These are phyloP conservation scores for Oncorhynchus keta DNA, from an alignment of 2,113 vertebrate species.

Conservation along the genomic window DNA sequence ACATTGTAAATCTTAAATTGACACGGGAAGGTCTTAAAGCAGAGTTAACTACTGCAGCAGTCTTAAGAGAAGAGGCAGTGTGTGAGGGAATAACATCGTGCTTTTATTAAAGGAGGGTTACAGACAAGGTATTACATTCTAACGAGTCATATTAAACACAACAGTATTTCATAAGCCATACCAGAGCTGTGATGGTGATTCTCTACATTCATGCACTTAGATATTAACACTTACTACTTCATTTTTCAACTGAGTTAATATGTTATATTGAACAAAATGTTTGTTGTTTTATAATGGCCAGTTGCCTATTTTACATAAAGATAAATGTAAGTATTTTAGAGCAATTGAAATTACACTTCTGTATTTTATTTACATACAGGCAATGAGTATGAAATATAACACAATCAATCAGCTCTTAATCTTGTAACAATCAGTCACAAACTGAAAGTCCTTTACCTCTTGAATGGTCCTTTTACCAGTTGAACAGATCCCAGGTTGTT, in stretches of 20 bases:
- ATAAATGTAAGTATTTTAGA: not conserved
- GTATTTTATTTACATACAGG: not conserved
- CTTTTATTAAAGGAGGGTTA: not conserved
- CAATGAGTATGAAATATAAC: constrained; percentile 3
- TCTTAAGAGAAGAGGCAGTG: constrained; percentile 65
- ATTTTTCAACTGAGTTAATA: constrained; percentile 7
- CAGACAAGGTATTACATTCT: not conserved
- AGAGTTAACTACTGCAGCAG: constrained; percentile 63
- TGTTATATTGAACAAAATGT: constrained; percentile 9
- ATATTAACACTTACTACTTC: constrained; percentile 6
- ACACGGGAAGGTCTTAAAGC: constrained; percentile 80
- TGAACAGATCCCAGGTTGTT: constrained; percentile 42
- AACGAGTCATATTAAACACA: not conserved
- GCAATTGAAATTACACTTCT: not conserved
- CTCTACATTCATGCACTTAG: constrained; percentile 46
- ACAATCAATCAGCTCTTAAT: not conserved
- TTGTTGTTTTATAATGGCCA: constrained; percentile 35
- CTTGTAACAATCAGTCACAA: constrained; percentile 6
- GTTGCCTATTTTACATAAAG: constrained; percentile 10
- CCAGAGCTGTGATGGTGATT: not conserved
- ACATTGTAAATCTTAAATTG: constrained; percentile 76
- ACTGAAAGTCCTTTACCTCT: constrained; percentile 27
- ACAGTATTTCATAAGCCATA: constrained; percentile 17
- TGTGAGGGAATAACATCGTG: not conserved
- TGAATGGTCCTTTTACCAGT: constrained; percentile 20